Evolutionary conservation across 2,113 vertebrate species (phyloP), one percentile per base, ranked within the genome.

Genomic region (Pseudopodoces humilis): DNA sequence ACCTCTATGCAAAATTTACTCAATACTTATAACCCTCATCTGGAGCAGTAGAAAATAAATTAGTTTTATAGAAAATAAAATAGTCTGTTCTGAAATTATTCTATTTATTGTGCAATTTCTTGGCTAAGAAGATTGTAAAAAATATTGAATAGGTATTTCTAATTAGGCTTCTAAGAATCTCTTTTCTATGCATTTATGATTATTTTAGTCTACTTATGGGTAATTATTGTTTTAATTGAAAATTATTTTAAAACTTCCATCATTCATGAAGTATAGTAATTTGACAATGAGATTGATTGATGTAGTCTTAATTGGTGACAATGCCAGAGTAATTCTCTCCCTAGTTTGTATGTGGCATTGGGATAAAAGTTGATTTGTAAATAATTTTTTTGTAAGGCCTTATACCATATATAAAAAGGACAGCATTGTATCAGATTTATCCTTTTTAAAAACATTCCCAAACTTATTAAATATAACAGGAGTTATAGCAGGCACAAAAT

Each of bases 371-470:
- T 11, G 5, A 33, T 65, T n/a, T n/a, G 7, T 78, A 58, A 22
- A 16, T 18, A 41, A 22, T 55, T 80, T 89, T 86, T 41, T 37
- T 5, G 11, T 77, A 47, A 47, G 23, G 11, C 16, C 30, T 52
- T 47, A 77, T 60, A 24, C 10, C 7, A 7, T 59, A 20, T 27
- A 11, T 59, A 7, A 71, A 63, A 31, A 70, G 67, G 18, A 35
- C 17, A 71, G 11, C 9, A 17, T 44, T 72, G 11, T 5, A 30
- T 5, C 3, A 44, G 3, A 13, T 64, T 43, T 59, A 33, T 49
- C 30, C 1, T 1, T 17, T 47, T 1, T 1, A 19, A 67, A 44
- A 58, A 20, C 31, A 7, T 15, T 1, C 3, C 7, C 13, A 37
- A 16, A 28, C 13, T 53, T 64, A 33, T 4, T 17, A 44, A 55